phyloP scores from a whole-genome alignment of 2,888 invertebrate genomes.

The Idaea straminata region DNA sequence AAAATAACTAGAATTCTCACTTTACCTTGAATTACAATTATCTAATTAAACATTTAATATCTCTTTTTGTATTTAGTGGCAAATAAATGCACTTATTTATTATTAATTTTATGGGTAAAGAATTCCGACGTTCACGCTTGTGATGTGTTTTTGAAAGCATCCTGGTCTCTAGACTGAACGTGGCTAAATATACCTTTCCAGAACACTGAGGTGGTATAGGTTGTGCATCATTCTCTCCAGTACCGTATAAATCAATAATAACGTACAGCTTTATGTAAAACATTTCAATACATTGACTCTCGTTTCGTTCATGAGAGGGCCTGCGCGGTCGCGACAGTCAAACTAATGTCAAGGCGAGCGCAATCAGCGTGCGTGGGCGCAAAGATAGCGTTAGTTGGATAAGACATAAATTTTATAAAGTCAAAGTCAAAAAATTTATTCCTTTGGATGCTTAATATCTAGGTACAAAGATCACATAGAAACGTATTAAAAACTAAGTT shows the following conservation, averaged over 20 bases:
- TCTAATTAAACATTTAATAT: not conserved
- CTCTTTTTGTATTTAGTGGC: no score
- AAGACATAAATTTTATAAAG: no score
- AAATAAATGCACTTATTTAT: no score
- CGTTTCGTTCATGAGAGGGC: conserved; percentile 34
- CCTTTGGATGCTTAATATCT: no score
- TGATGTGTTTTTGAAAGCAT: no score
- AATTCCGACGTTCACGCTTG: no score
- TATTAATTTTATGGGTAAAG: no score
- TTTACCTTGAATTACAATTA: not conserved
- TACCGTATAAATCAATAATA: not conserved
- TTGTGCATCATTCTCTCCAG: not conserved
- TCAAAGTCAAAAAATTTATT: no score
- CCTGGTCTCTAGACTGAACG: no score
- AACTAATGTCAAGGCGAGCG: conserved; percentile 77
- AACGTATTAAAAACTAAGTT: no score
- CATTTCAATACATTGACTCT: conserved; percentile 20
- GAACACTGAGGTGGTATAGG: not conserved
- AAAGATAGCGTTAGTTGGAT: conserved; percentile 45
- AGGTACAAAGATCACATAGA: no score
- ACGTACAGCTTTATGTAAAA: conserved; percentile 15
- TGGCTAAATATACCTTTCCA: no score
- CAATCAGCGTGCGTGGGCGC: conserved; percentile 76
- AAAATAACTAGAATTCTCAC: not conserved
- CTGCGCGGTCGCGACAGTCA: conserved; percentile 66